Conservation (phyloP, 2,113 vertebrate genomes). For the Pterocles gutturalis region DNA sequence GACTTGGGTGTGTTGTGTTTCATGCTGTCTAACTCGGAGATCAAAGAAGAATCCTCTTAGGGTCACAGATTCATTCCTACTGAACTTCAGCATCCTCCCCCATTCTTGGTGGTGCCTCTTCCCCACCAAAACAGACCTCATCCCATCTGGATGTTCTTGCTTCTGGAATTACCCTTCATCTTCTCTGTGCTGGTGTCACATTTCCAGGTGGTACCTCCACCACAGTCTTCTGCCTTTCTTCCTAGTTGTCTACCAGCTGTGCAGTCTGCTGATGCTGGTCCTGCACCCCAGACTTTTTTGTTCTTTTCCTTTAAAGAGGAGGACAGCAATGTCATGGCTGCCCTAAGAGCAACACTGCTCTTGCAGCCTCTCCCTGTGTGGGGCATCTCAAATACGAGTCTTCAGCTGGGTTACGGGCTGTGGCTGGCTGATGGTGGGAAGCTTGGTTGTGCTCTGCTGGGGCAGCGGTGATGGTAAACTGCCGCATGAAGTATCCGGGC, state of each 20-base stretch:
- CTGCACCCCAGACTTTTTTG: not conserved
- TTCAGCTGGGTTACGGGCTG: not conserved
- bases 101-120: not conserved
- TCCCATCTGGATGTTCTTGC: not conserved
- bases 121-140: not conserved
- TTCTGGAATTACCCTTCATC: not conserved
- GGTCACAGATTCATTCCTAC: not conserved
- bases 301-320: not conserved
- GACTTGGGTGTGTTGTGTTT: not conserved
- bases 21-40: not conserved
- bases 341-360: not conserved
- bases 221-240: not conserved
- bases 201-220: not conserved
- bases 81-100: not conserved
- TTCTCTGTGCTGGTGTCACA: not conserved
- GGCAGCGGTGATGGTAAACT: not conserved
- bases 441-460: not conserved
- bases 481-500: not conserved
- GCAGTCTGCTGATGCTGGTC: not conserved
- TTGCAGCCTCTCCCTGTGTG: not conserved
- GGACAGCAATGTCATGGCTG: not conserved
- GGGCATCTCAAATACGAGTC: not conserved
- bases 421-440: not conserved
- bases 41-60: not conserved
- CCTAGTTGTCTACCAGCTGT: not conserved